Conservation (phyloP, 2,888 invertebrate genomes). For the Hyposoter dolosus region DNA sequence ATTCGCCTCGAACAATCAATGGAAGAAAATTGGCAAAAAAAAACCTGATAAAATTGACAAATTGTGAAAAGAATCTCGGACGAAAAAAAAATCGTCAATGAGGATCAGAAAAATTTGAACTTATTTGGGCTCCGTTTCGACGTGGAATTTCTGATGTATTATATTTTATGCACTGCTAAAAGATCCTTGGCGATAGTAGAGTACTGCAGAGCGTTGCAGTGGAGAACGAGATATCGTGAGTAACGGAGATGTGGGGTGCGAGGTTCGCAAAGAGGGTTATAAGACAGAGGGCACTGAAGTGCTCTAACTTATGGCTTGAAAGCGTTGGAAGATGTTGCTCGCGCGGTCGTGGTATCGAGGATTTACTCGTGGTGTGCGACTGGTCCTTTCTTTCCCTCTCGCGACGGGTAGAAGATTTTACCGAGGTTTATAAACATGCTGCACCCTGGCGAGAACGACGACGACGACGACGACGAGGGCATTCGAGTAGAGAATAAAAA, state of each 20-base stretch:
- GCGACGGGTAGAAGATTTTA: constrained; percentile 46
- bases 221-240: constrained; percentile 51
- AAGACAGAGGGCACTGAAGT: constrained; percentile 50
- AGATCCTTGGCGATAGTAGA: constrained; percentile 13
- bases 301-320: constrained; percentile 63
- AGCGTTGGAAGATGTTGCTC: constrained; percentile 55
- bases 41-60: background rate
- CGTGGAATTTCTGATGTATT: background rate
- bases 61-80: background rate
- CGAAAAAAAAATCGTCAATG: background rate
- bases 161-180: constrained; percentile 48
- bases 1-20: background rate
- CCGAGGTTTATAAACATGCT: constrained; percentile 74
- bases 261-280: background rate
- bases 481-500: constrained; percentile 24
- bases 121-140: background rate
- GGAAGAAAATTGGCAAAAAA: background rate
- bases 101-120: background rate
- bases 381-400: constrained; percentile 26
- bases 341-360: constrained; percentile 64
- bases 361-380: constrained; percentile 60
- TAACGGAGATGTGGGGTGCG: constrained; percentile 61
- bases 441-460: constrained; percentile 68
- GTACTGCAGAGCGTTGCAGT: constrained; percentile 9
- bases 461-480: constrained; percentile 51